Evolutionary conservation across 2,113 vertebrate genomes (phyloP).

Genomic region (Pygoscelis antarcticus): DNA sequence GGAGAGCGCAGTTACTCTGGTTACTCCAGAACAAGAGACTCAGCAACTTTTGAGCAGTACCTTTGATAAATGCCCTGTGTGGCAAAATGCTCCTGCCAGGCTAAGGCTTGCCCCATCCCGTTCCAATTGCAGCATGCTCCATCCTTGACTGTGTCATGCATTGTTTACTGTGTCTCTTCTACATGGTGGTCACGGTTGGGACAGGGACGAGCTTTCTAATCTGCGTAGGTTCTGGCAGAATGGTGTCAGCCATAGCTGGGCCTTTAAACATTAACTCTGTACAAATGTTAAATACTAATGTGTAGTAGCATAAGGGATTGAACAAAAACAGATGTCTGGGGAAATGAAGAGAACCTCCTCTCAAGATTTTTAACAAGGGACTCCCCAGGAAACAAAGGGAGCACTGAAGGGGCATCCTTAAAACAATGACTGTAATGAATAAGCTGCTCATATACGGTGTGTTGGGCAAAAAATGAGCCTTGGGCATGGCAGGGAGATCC

Average conservation of each 20-base stretch:
- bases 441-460: not conserved
- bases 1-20: not conserved
- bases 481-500: not conserved
- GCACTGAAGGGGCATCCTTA: not conserved
- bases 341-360: not conserved
- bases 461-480: not conserved
- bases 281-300: not conserved
- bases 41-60: not conserved
- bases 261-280: not conserved
- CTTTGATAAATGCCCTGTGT: not conserved
- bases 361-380: not conserved
- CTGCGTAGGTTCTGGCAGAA: not conserved
- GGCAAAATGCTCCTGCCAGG: not conserved
- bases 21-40: not conserved
- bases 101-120: not conserved
- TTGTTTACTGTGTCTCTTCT: not conserved
- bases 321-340: not conserved
- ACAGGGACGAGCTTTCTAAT: not conserved
- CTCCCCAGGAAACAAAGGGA: not conserved
- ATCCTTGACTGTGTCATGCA: rapidly evolving
- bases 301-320: not conserved
- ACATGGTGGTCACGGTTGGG: rapidly evolving
- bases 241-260: not conserved
- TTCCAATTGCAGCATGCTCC: rapidly evolving
- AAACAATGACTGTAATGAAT: not conserved